Evolutionary conservation across 1,140 invertebrate species (phyloP).

Genomic region (Acyrthosiphon pisum): DNA sequence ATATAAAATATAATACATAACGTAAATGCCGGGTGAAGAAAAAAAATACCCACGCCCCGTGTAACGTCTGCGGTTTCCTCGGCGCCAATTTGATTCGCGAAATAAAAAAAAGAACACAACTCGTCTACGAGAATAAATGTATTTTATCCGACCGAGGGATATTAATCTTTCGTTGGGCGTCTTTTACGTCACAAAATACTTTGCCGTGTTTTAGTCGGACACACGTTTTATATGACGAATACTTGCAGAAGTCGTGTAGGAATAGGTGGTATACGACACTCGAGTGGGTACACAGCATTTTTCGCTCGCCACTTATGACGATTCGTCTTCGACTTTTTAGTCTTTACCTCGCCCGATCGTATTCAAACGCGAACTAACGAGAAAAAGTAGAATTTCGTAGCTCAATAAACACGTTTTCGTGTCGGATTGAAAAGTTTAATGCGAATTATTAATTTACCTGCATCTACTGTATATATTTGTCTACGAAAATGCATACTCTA

Average conservation of each 20-base stretch:
- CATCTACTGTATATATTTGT: no score
- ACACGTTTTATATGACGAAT: not conserved
- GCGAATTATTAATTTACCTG: no score
- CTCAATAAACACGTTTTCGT: no score
- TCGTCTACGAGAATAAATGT: not conserved
- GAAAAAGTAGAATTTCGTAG: no score
- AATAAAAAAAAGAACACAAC: not conserved
- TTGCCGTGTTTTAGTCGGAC: not conserved
- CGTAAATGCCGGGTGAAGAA: not conserved
- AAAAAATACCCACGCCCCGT: not conserved
- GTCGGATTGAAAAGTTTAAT: no score
- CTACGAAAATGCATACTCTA: no score
- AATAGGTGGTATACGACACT: not conserved
- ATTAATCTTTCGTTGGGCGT: not conserved
- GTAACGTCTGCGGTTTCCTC: not conserved
- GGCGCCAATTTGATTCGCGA: not conserved
- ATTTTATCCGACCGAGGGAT: not conserved
- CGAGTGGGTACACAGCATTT: not conserved
- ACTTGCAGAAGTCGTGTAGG: not conserved
- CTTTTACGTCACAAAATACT: not conserved
- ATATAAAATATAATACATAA: not conserved
- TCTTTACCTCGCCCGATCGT: not conserved
- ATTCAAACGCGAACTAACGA: no score
- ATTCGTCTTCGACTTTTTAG: not conserved
- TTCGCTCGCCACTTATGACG: not conserved